These are phyloP conservation scores for Sitta europaea DNA, from an alignment of 2,113 vertebrate genomes.

Conservation along the genomic window DNA sequence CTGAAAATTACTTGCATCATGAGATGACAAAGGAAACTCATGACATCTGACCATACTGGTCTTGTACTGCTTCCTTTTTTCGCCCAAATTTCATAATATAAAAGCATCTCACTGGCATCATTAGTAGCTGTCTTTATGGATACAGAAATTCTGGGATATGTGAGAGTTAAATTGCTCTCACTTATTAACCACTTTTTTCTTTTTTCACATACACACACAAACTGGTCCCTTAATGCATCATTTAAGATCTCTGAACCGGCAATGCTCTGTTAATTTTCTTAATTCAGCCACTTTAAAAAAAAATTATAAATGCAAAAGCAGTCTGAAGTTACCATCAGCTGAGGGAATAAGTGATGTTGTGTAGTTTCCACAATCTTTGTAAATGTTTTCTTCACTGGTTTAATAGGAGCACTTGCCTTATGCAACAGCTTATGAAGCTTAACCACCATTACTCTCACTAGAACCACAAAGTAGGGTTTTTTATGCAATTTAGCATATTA, in stretches of 20 bases:
- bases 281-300: not conserved
- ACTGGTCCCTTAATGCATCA: not conserved
- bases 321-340: not conserved
- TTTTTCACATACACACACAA: not conserved
- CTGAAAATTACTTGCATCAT: not conserved
- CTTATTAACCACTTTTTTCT: not conserved
- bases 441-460: not conserved
- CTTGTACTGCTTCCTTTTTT: not conserved
- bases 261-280: conserved; percentile 43
- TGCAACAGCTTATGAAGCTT: not conserved
- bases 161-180: not conserved
- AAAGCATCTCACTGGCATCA: not conserved
- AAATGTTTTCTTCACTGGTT: not conserved
- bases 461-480: not conserved
- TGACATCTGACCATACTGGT: not conserved
- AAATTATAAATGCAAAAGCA: not conserved
- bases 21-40: not conserved
- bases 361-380: not conserved
- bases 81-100: not conserved
- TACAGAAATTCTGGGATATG: not conserved
- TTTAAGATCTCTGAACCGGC: not conserved
- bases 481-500: not conserved
- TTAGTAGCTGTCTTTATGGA: not conserved
- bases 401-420: not conserved
- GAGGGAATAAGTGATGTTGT: not conserved